Base-by-base conservation (phyloP, 1,140 invertebrate genomes). In the Drosophila elegans region DNA sequence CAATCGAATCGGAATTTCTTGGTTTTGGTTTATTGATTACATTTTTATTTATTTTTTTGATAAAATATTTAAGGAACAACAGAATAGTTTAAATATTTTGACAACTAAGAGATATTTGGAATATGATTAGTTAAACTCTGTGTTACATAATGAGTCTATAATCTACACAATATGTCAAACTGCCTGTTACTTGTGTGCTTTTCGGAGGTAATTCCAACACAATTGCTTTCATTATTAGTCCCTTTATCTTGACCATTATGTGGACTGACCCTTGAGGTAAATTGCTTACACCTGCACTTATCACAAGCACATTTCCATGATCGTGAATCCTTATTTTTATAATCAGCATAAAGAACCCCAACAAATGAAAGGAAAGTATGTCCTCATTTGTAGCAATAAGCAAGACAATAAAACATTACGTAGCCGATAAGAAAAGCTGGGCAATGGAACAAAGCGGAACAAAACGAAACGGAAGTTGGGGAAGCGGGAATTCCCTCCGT, bases 351-450 rank as follows among this genome's bases (percentile, higher is more conserved):
- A 32, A 6, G 6, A 46, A 21, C 1, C 9, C 27, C 12, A 55
- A 55, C 48, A 74, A 64, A 10, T 21, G 48, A 16, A 27, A 13
- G 11, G 16, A 41, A 66, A 53, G 61, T 39, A 56, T 12, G 46
- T 36, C 46, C 48, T 74, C 55, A 84, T 84, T 89, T 89, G 84
- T 66, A 73, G 80, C 77, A 84, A 89, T 88, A 80, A 88, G 76
- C 84, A 62, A 51, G 74, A 89, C 80, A 88, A 88, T 89, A 84
- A 89, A 89, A 71, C 80, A 84, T 88, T 79, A 73, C 34, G 68
- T 42, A 55, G 62, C 82, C 80, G 82, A 85, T 88, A 86, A 85
- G 76, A 64, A 63, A 64, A 63, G 27, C 64, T 21, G 64, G 59
- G 25, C 32, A 29, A 11, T 7, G 46, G 46, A 67, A 68, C 62